A percentile compares a stretch with the other conserved stretches of the same genome.
Conservation (phyloP, 2,797 vertebrate genomes). For the Psittacula derbiana region DNA sequence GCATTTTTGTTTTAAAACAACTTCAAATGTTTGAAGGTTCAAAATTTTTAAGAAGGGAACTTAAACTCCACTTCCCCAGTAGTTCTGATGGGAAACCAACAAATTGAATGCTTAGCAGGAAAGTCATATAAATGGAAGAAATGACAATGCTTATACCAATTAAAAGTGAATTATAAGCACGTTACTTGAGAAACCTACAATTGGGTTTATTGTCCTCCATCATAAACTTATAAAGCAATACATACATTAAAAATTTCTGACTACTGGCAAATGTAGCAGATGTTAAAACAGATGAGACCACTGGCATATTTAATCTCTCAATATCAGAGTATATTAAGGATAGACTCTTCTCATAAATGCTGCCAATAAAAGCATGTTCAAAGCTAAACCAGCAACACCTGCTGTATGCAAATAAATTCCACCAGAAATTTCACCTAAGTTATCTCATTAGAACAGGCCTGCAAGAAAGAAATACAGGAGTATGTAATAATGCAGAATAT, state of each 20-base stretch:
- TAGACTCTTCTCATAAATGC: not conserved
- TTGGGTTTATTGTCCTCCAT: not conserved
- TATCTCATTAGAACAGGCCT: not conserved
- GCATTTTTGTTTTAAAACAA: not conserved
- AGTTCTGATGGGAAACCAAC: not conserved
- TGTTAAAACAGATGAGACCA: not conserved
- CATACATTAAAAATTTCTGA: not conserved
- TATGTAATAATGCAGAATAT: constrained; percentile 51
- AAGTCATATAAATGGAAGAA: not conserved
- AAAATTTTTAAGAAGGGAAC: not conserved
- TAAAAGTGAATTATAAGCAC: not conserved
- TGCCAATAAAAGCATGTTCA: constrained; percentile 6
- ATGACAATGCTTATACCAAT: not conserved
- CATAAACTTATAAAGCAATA: not conserved
- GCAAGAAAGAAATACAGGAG: constrained; percentile 53
- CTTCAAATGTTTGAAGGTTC: not conserved
- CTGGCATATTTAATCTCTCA: not conserved
- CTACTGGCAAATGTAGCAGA: not conserved
- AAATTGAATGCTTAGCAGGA: not conserved
- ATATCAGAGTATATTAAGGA: not conserved
- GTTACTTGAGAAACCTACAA: not conserved
- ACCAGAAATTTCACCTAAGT: not conserved
- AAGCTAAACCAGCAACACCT: not conserved
- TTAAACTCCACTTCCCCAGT: accelerated
- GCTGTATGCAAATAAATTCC: constrained; percentile 24